phyloP scores from a whole-genome alignment of 2,797 vertebrate genomes.

The Sebastolobus altivelis region DNA sequence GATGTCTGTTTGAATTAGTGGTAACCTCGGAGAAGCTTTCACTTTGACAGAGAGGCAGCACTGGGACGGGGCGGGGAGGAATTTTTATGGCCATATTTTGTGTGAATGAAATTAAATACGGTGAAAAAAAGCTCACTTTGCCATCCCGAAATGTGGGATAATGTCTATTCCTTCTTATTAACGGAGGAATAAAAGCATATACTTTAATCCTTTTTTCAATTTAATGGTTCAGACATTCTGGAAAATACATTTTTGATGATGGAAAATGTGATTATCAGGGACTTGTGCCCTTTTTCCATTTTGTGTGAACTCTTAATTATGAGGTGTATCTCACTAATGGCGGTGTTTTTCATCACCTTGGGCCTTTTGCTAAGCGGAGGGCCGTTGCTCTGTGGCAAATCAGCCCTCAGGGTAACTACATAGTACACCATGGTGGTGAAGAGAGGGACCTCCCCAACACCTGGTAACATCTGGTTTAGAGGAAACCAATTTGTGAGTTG shows the following conservation, averaged over 20 bases:
- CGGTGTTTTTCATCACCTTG: conserved; percentile 10
- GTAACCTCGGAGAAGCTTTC: conserved; percentile 73
- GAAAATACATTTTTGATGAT: conserved; percentile 26
- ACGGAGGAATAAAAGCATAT: conserved; percentile 23
- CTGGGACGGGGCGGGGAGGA: conserved; percentile 36
- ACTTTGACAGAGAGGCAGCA: conserved; percentile 57
- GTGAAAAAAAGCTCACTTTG: conserved; percentile 26
- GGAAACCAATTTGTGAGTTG: conserved; percentile 54
- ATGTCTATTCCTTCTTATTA: conserved; percentile 56
- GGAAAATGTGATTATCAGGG: conserved; percentile 40
- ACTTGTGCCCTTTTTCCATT: conserved; percentile 16
- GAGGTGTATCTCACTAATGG: conserved; percentile 28
- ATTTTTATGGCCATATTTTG: conserved; percentile 55
- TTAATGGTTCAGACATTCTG: conserved; percentile 34
- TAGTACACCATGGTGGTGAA: background rate
- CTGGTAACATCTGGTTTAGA: conserved; percentile 59
- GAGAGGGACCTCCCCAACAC: conserved; percentile 43
- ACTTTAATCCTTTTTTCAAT: conserved; percentile 6
- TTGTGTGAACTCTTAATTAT: conserved; percentile 38
- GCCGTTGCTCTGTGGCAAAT: conserved; percentile 4
- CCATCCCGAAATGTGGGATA: conserved; percentile 56
- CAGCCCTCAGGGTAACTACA: conserved; percentile 20
- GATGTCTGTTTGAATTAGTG: conserved; percentile 75
- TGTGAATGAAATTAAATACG: conserved; percentile 63
- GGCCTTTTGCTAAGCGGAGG: conserved; percentile 17